Evolutionary conservation across 2,797 vertebrate genomes (phyloP), one percentile per base, ranked within the genome.

Genomic region (Podarcis lilfordi): DNA sequence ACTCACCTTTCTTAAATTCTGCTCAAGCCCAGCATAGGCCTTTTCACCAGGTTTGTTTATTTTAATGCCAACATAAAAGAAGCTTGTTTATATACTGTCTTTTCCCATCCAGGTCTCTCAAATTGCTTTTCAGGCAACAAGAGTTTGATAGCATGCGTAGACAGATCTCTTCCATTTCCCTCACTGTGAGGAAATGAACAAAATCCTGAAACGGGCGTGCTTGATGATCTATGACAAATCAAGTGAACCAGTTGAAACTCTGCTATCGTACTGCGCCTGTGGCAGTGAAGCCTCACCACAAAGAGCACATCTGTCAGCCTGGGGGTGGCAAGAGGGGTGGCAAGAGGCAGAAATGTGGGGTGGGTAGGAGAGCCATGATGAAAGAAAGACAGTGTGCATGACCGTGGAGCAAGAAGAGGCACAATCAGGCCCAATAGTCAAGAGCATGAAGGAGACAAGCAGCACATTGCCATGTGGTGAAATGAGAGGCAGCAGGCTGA

Each of bases 21-120:
- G 72, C 59, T 88, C 59, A 35, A 82, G 25, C 17, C 9, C 72
- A 82, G 21, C 66, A 21, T 35, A 27, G 43, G 27, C 27, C 6
- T 40, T 84, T 32, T 27, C 8, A 15, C 32, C 32, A 82, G 25
- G 2, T 35, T 77, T 66, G 19, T 27, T 68, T 66, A 8, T 77
- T 82, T 82, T 78, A 69, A 27, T 82, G 71, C 32, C 35, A 77
- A 61, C n/a, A 78, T 76, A 75, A 88, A 55, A 82, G 72, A 82
- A 76, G 8, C 40, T 35, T 45, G 32, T 74, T 40, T 75, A 21
- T 66, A 64, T 55, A 55, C 17, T 68, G 6, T 66, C 64, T 77
- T 8, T 82, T 61, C 32, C 66, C 19, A 80, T 29, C 32, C 17
- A 66, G 71, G 78, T 43, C 61, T 68, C 59, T 66, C 45, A 23